A percentile compares a stretch with the other conserved stretches of the same genome.
phyloP scores from a whole-genome alignment of 2,888 invertebrate genomes.

The Torymus auratus region DNA sequence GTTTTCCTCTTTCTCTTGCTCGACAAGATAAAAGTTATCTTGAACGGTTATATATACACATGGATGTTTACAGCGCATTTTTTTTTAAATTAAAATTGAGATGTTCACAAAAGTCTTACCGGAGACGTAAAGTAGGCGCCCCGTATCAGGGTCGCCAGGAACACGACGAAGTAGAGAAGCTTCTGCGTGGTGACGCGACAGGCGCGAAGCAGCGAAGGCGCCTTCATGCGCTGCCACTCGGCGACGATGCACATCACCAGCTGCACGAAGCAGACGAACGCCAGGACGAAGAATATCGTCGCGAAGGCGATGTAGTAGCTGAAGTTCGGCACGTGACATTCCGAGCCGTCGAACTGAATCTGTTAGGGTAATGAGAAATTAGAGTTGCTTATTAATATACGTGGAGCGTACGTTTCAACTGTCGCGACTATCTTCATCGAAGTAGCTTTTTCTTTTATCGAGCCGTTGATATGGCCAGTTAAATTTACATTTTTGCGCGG shows the following conservation, averaged over 20 bases:
- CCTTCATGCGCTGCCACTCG: constrained; percentile 90
- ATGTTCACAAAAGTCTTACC: constrained; percentile 79
- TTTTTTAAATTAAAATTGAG: too few species aligned
- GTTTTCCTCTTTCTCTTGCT: too few species aligned
- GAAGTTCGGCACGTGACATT: constrained; percentile 89
- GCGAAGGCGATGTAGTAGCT: constrained; percentile 84
- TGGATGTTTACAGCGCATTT: too few species aligned
- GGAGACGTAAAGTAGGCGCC: constrained; percentile 94
- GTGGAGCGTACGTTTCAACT: too few species aligned
- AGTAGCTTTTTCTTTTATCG: too few species aligned
- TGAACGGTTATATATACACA: too few species aligned
- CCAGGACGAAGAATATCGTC: constrained; percentile 87
- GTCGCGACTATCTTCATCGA: too few species aligned
- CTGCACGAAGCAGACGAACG: constrained; percentile 90
- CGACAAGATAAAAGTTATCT: too few species aligned
- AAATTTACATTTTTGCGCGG: too few species aligned
- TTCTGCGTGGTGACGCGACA: constrained; percentile 94
- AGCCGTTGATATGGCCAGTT: too few species aligned
- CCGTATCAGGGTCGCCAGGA: constrained; percentile 89
- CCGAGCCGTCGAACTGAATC: constrained; percentile 87
- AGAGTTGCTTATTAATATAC: too few species aligned
- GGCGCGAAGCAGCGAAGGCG: constrained; percentile 88
- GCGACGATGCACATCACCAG: constrained; percentile 89
- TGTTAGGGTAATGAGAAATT: constrained; percentile 65
- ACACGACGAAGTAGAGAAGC: constrained; percentile 90